Conservation (phyloP, 2,797 vertebrate species). For the Triplophysa bombifrons region DNA sequence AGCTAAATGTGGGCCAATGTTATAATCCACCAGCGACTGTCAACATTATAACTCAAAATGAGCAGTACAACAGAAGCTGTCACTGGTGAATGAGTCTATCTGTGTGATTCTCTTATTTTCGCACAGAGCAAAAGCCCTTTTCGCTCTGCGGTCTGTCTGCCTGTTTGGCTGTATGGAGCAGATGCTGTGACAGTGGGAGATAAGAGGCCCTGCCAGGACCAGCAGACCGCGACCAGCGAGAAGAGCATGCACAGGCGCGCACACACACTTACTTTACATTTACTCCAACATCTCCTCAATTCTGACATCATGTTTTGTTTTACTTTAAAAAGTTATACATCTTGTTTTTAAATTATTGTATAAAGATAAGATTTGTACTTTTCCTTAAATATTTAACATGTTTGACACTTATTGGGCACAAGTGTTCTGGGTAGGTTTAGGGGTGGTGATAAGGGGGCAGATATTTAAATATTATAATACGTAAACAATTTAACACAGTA, state of each 20-base stretch:
- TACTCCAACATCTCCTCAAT: not conserved
- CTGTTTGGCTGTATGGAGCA: constrained; percentile 51
- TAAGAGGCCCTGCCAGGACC: constrained; percentile 51
- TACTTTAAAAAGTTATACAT: not conserved
- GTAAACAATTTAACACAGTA: too few species aligned
- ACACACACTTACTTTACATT: constrained; percentile 17
- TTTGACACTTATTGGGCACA: too few species aligned
- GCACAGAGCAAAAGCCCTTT: constrained; percentile 39
- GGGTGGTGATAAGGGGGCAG: too few species aligned
- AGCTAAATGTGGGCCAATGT: constrained; percentile 6
- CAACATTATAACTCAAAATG: constrained; percentile 38
- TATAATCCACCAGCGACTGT: constrained; percentile 34
- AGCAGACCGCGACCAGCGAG: constrained; percentile 56
- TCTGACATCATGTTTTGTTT: not conserved
- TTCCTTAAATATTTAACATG: not conserved
- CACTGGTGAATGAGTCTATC: constrained; percentile 37
- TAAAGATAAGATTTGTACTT: not conserved
- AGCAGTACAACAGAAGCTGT: constrained; percentile 42
- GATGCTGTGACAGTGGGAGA: constrained; percentile 55
- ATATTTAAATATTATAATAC: too few species aligned
- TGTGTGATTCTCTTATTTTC: constrained; percentile 40
- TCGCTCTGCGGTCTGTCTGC: constrained; percentile 49
- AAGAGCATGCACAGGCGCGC: constrained; percentile 35
- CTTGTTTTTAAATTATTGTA: not conserved
- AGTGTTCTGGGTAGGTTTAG: too few species aligned